Evolutionary conservation across 2,888 invertebrate species (phyloP), one percentile per base, ranked within the genome.

Genomic region (Tetragonula carbonaria): DNA sequence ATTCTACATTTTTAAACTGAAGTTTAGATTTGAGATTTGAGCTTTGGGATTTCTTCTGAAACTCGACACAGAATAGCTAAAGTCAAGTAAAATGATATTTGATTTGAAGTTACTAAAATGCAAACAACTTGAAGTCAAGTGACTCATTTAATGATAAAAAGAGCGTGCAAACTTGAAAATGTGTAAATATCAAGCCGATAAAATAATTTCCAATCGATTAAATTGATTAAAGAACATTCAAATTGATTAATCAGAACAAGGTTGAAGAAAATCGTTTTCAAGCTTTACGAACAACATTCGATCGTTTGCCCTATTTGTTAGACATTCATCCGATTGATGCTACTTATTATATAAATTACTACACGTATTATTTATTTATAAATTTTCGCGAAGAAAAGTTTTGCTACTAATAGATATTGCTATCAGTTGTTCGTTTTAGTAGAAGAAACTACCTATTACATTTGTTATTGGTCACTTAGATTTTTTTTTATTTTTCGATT

Each of bases 301-400:
- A 28, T 55, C 33, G n/a, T 33, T 18, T 71, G 21, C 28, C 18
- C 16, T 73, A 50, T 14, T 74, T 66, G 84, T 84, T 84, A 84
- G 74, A 73, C 38, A 50, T 38, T 70, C 18, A 23, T 13, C 59
- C 3, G 28, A 70, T 51, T 51, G 18, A 50, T 78, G n/a, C 4
- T 23, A 23, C n/a, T 57, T 80, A 72, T 71, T 71, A 14, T 3
- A 23, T 6, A 38, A n/a, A 53, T 72, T 67, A 53, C n/a, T 67
- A 45, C n/a, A 28, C 18, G 1, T 38, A 55, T 62, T 68, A 57
- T 59, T 57, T 38, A 2, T 6, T 55, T 65, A 2, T 0, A 8
- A 28, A 70, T 62, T n/a, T 45, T 4, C 57, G 33, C 16, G 13
- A 62, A 53, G 45, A 28, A 23, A 28, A 28, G 28, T 28, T 5